Evolutionary conservation across 92 coral and sea anemone species (phyloP).

Genomic region (Porites lobata): DNA sequence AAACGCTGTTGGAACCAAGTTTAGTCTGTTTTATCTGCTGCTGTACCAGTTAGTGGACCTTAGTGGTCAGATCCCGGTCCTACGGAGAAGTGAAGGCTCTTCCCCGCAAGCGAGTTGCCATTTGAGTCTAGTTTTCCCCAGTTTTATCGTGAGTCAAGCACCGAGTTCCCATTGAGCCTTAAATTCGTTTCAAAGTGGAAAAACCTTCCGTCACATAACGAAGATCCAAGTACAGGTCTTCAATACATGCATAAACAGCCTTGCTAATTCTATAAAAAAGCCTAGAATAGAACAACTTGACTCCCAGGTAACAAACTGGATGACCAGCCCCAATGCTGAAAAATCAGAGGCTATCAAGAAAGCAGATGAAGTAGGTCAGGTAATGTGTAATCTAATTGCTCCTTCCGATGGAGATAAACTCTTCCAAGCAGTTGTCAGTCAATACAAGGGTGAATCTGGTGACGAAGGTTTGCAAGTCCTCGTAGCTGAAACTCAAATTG

Average conservation of each 20-base stretch:
- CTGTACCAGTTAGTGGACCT: too few species aligned
- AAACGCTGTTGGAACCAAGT: too few species aligned
- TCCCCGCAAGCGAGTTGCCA: too few species aligned
- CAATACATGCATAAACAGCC: slow-evolving; percentile 42
- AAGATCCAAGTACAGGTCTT: slow-evolving; percentile 38
- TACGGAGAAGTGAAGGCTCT: too few species aligned
- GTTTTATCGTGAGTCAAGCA: too few species aligned
- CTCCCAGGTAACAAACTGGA: slow-evolving; percentile 43
- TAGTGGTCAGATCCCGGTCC: too few species aligned
- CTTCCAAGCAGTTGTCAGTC: slow-evolving; percentile 40
- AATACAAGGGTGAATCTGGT: slow-evolving; percentile 31
- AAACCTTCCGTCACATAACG: background rate
- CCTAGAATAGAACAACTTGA: slow-evolving; percentile 51
- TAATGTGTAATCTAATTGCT: slow-evolving; percentile 57
- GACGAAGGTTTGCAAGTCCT: slow-evolving; percentile 60
- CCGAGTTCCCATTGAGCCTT: too few species aligned
- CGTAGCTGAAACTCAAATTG: slow-evolving; percentile 61
- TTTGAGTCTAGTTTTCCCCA: too few species aligned
- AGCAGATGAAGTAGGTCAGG: slow-evolving; percentile 60
- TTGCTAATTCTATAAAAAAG: slow-evolving; percentile 58
- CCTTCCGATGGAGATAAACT: slow-evolving; percentile 55
- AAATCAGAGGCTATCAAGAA: slow-evolving; percentile 36
- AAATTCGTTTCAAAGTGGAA: too few species aligned
- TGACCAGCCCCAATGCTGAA: slow-evolving; percentile 41
- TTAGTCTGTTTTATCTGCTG: too few species aligned